Conservation (phyloP, 92 coral and sea anemone genomes). For the Palythoa heliodiscus region DNA sequence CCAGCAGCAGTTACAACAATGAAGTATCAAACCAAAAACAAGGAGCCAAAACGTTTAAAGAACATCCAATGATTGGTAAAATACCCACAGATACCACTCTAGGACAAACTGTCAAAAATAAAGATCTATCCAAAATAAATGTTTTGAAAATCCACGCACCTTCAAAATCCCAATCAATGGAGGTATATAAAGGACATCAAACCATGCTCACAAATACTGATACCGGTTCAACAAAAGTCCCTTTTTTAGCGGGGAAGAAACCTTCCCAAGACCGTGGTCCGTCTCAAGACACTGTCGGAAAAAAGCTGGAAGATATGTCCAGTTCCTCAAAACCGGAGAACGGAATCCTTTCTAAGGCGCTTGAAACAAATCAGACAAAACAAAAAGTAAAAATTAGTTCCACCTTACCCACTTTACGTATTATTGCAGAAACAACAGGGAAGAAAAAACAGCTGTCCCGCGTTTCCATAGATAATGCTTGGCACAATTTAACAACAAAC, state of each 20-base stretch:
- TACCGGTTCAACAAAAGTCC: background rate
- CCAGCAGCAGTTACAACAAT: background rate
- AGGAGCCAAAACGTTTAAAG: background rate
- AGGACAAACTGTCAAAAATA: no score
- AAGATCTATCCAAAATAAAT: no score
- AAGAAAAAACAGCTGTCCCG: background rate
- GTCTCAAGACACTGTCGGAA: background rate
- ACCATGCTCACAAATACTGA: background rate
- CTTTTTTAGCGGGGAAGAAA: background rate
- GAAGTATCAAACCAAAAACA: background rate
- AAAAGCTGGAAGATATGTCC: conserved; percentile 14
- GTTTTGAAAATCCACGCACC: background rate
- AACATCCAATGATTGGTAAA: background rate
- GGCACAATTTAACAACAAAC: background rate
- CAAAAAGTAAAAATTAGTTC: background rate
- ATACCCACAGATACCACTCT: background rate
- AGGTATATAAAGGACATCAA: no score
- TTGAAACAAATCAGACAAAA: background rate
- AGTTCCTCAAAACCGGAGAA: background rate
- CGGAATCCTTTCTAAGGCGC: background rate
- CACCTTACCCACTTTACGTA: background rate
- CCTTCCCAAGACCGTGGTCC: background rate
- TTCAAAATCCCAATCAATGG: background rate
- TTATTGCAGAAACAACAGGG: background rate
- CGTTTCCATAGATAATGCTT: no score